Percentiles rank a stretch among this genome's conserved stretches.
These are phyloP conservation scores for Leiothrix lutea DNA, from an alignment of 2,113 vertebrate species.

Conservation along the genomic window DNA sequence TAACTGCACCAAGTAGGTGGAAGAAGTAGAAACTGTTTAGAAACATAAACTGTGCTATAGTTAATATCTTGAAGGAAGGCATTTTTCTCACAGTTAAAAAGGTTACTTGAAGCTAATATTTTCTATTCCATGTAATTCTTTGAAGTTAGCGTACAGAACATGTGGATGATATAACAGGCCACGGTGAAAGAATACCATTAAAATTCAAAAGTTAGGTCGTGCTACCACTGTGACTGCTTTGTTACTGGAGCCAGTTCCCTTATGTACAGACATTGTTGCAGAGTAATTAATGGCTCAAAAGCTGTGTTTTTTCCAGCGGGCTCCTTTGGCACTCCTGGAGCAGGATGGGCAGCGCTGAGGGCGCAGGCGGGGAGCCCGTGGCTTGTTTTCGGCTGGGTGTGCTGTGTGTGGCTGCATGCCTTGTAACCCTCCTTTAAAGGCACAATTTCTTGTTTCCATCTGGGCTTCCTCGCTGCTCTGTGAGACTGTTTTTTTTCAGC, in stretches of 20 bases:
- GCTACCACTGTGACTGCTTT: neutral
- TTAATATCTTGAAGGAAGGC: neutral
- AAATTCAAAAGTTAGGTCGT: neutral
- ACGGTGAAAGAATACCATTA: neutral
- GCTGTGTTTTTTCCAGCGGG: neutral
- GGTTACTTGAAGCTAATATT: neutral
- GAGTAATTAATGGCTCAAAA: neutral
- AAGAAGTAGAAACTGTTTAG: neutral
- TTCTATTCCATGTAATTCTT: neutral
- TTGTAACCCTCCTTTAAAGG: conserved; percentile 5
- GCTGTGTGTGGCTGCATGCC: conserved; percentile 44
- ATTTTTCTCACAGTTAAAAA: conserved; percentile 9
- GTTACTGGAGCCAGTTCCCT: neutral
- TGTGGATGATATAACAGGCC: neutral
- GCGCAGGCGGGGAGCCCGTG: neutral
- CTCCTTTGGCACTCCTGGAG: neutral
- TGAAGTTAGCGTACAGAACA: neutral
- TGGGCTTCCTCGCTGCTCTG: neutral
- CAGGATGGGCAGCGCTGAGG: neutral
- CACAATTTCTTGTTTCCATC: conserved; percentile 33
- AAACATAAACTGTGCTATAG: neutral
- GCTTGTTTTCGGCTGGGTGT: neutral
- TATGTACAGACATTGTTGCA: neutral
- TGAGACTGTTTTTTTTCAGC: neutral
- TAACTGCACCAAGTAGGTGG: neutral